Evolutionary conservation across 37 sponge, comb jelly and placozoan species (phyloP).

Genomic region (Crambe crambe): DNA sequence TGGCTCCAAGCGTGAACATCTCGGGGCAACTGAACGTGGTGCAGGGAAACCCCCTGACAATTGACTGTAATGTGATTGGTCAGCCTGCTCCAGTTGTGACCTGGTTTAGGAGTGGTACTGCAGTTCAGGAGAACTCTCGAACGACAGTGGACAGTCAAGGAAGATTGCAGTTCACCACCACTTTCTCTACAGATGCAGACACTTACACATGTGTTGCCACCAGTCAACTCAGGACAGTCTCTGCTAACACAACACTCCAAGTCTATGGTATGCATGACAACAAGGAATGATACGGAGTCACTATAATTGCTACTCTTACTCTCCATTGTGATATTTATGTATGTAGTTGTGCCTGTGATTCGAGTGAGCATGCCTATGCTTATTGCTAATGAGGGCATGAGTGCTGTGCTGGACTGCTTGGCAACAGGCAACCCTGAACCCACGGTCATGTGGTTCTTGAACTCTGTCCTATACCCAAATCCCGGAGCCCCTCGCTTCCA

Average conservation of each 20-base stretch:
- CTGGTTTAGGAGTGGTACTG: slow-evolving; percentile 38
- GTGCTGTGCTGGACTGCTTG: slow-evolving; percentile 38
- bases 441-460: slow-evolving; percentile 51
- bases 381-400: not conserved
- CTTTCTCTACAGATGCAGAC: slow-evolving; percentile 36
- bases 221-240: slow-evolving; percentile 14
- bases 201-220: slow-evolving; percentile 53
- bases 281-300: too few relatives aligned
- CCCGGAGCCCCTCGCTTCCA: slow-evolving; percentile 4
- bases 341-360: slow-evolving; percentile 38
- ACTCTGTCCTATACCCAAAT: slow-evolving; percentile 28
- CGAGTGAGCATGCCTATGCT: not conserved
- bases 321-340: not conserved
- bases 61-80: slow-evolving; percentile 51
- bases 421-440: slow-evolving; percentile 58
- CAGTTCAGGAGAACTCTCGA: not conserved
- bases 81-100: slow-evolving; percentile 50
- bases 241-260: slow-evolving; percentile 27
- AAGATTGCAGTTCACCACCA: slow-evolving; percentile 12
- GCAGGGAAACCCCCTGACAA: slow-evolving; percentile 15
- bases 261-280: slow-evolving; percentile 32
- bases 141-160: slow-evolving; percentile 1
- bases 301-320: not conserved
- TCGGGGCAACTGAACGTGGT: not conserved
- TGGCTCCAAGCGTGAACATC: slow-evolving; percentile 42